phyloP scores from a whole-genome alignment of 2,888 invertebrate species.

The Drosophila mulleri region DNA sequence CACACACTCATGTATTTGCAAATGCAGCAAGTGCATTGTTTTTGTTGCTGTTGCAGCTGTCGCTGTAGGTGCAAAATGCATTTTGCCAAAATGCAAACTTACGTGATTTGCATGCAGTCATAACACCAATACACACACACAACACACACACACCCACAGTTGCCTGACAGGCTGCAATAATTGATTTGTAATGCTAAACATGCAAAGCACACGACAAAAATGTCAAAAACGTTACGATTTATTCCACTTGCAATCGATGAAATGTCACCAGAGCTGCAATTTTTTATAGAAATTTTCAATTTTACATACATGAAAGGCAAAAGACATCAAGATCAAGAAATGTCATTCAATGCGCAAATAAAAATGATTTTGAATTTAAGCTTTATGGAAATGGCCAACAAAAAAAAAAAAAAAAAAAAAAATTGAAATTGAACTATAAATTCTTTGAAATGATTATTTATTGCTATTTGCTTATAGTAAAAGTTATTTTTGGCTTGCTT shows the following conservation, averaged over 20 bases:
- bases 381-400: background rate
- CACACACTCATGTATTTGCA: conserved; percentile 24
- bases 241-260: conserved; percentile 10
- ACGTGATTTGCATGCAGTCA: conserved; percentile 76
- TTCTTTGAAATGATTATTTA: background rate
- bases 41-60: conserved; percentile 42
- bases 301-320: background rate
- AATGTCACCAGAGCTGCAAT: background rate
- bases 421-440: background rate
- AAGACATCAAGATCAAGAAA: background rate
- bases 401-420: background rate
- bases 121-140: conserved; percentile 30
- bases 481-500: background rate
- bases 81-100: conserved; percentile 79
- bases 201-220: conserved; percentile 44
- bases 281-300: background rate
- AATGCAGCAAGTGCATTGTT: conserved; percentile 36
- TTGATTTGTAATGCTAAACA: conserved; percentile 81
- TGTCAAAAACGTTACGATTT: conserved; percentile 39
- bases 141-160: conserved; percentile 21
- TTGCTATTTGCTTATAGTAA: background rate
- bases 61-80: conserved; percentile 74
- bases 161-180: conserved; percentile 58
- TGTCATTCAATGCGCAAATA: background rate
- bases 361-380: background rate